These are phyloP conservation scores for Ceratosolen solmsi DNA, from an alignment of 1,140 invertebrate species.

Conservation along the genomic window DNA sequence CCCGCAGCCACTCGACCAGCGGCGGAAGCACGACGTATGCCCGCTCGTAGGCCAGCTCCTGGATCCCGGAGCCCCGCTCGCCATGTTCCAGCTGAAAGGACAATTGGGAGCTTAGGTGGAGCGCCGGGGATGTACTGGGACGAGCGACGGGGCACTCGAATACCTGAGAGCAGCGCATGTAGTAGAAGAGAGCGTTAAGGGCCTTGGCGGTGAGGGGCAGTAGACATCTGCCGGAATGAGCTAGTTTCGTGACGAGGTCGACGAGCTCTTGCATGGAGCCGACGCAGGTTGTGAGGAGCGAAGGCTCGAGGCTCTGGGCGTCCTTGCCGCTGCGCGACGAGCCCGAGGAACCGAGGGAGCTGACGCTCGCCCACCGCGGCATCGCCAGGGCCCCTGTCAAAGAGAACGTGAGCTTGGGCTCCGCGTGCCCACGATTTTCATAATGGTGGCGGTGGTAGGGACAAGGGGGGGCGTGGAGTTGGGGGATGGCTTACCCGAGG, in stretches of 20 bases:
- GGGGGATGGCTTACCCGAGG: constrained; percentile 77
- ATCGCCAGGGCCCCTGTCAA: constrained; percentile 83
- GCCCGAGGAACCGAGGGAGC: constrained; percentile 79
- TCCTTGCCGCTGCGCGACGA: constrained; percentile 69
- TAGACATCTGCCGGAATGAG: constrained; percentile 64
- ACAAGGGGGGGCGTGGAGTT: too few species aligned
- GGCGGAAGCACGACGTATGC: constrained; percentile 91
- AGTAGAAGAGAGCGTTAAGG: constrained; percentile 87
- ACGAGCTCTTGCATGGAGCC: constrained; percentile 85
- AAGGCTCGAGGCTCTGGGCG: constrained; percentile 76
- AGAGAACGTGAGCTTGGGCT: not conserved
- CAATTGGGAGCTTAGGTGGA: too few species aligned
- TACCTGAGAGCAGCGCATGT: constrained; percentile 91
- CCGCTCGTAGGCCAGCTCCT: constrained; percentile 88
- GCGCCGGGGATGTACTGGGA: not conserved
- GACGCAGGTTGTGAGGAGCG: constrained; percentile 89
- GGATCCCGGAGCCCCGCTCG: constrained; percentile 75
- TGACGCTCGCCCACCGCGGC: constrained; percentile 88
- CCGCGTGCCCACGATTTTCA: too few species aligned
- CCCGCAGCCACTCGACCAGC: constrained; percentile 89
- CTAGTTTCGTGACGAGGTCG: constrained; percentile 79
- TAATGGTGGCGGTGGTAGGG: too few species aligned
- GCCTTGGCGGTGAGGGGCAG: constrained; percentile 79
- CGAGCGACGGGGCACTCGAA: constrained; percentile 50
- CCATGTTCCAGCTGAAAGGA: constrained; percentile 77